Evolutionary conservation across 2,797 vertebrate species (phyloP).

Genomic region (Bothrops alternatus): DNA sequence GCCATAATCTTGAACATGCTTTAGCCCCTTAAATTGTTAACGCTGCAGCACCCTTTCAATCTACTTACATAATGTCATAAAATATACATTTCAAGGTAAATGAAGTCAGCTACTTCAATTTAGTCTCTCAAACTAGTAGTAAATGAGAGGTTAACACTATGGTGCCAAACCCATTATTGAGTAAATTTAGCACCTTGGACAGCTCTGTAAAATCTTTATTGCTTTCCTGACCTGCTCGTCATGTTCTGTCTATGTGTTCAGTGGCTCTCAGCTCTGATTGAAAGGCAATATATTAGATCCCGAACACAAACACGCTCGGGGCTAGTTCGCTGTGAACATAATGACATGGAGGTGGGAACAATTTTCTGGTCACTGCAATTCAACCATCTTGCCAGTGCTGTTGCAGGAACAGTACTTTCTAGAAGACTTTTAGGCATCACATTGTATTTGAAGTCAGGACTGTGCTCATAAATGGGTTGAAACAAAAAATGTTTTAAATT

Average conservation of each 20-base stretch:
- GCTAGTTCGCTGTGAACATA: constrained; percentile 92
- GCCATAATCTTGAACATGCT: constrained; percentile 77
- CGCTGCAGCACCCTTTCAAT: constrained; percentile 79
- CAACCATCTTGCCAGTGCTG: constrained; percentile 88
- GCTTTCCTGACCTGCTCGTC: constrained; percentile 98
- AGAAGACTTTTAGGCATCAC: constrained; percentile 79
- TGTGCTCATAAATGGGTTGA: constrained; percentile 46
- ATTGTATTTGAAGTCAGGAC: constrained; percentile 61
- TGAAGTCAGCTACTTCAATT: constrained; percentile 82
- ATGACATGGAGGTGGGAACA: constrained; percentile 93
- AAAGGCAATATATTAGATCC: constrained; percentile 98
- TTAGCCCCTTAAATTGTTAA: constrained; percentile 79
- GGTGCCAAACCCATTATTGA: constrained; percentile 98
- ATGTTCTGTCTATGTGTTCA: constrained; percentile 91
- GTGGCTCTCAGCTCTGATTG: constrained; percentile 89
- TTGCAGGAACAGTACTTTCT: constrained; percentile 82
- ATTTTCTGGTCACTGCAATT: constrained; percentile 98
- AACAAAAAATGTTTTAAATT: constrained; percentile 32
- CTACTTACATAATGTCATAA: constrained; percentile 85
- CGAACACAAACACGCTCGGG: constrained; percentile 95
- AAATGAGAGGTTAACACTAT: constrained; percentile 98
- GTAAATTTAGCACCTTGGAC: constrained; percentile 98
- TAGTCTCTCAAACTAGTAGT: constrained; percentile 87
- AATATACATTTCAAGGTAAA: constrained; percentile 85
- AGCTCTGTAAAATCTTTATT: constrained; percentile 99